Evolutionary conservation across 2,113 vertebrate species (phyloP), one percentile per base, ranked within the genome.

Genomic region (Ammodytes dubius): DNA sequence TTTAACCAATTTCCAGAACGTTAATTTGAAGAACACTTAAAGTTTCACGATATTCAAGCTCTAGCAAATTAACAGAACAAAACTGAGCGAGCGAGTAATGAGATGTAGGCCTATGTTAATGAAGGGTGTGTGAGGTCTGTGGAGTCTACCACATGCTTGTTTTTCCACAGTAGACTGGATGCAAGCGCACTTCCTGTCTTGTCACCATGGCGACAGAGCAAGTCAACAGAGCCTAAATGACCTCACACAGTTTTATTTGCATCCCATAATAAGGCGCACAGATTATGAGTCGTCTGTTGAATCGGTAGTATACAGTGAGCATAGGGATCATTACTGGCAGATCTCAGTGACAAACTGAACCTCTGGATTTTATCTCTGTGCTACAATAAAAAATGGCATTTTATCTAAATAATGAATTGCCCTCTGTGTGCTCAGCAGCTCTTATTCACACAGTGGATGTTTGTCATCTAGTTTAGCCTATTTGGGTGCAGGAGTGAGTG

Each of bases 171-270:
- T 27, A 66, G 73, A 59, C 82, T 83, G 70, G 59, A 88, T 74
- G 53, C 76, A 82, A 74, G 86, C 74, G 13, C 81, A 87, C 82
- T 90, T 88, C 82, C 79, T 74, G 52, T 71, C 81, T 54, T 71
- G 73, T 94, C 85, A 54, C 92, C 84, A 88, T 85, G 89, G 82
- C 7, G 6, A 91, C 82, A 11, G 68, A 68, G 86, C 83, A 84
- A 85, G 90, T 91, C 88, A 94, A 93, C 92, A 92, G 43, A 89
- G 54, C 75, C 81, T 60, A 74, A 64, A 61, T 88, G 81, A 87
- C 87, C 79, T 91, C 74, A 71, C 79, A 66, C 57, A 47, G 70
- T 77, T 89, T 85, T 88, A 89, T 94, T 90, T 88, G 79, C 82
- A 59, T 82, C 78, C 19, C 56, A 61, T 86, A 86, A 88, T 71